Conservation (phyloP, 2,113 vertebrate species). For the Ophthalmolycus amberensis region DNA sequence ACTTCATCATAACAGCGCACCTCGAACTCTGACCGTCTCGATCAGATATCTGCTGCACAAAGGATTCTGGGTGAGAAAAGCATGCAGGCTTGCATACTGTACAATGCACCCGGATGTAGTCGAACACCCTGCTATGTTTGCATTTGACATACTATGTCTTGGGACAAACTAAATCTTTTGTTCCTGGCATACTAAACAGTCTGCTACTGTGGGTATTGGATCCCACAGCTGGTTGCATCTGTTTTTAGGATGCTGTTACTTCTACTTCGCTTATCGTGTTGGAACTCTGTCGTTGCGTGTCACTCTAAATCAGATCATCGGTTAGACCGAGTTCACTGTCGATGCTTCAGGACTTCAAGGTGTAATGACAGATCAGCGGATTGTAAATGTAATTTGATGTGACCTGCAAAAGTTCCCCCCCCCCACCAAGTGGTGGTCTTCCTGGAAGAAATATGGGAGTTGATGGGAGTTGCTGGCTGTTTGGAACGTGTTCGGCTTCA, state of each 20-base stretch:
- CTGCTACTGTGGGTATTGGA: background rate
- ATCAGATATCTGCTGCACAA: background rate
- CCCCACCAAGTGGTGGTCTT: background rate
- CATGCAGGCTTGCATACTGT: background rate
- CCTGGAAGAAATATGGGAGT: constrained; percentile 21
- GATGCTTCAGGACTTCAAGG: constrained; percentile 9
- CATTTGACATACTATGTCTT: too few species aligned
- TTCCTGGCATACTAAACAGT: background rate
- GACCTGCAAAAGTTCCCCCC: constrained; percentile 36
- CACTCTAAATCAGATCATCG: constrained; percentile 15
- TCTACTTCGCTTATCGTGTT: background rate
- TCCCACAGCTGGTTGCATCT: background rate
- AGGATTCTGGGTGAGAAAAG: background rate
- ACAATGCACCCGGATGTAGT: background rate
- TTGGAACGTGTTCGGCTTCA: constrained; percentile 45
- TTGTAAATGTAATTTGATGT: constrained; percentile 50
- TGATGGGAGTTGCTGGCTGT: constrained; percentile 20
- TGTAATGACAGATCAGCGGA: constrained; percentile 28
- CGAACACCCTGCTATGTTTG: background rate
- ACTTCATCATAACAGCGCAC: background rate
- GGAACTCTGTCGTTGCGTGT: background rate
- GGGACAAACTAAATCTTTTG: too few species aligned
- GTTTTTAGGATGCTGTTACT: background rate
- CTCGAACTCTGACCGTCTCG: background rate
- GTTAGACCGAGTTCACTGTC: background rate